A percentile compares a stretch with the other conserved stretches of the same genome.
phyloP scores from a whole-genome alignment of 2,797 vertebrate genomes.

The Mallotus villosus region DNA sequence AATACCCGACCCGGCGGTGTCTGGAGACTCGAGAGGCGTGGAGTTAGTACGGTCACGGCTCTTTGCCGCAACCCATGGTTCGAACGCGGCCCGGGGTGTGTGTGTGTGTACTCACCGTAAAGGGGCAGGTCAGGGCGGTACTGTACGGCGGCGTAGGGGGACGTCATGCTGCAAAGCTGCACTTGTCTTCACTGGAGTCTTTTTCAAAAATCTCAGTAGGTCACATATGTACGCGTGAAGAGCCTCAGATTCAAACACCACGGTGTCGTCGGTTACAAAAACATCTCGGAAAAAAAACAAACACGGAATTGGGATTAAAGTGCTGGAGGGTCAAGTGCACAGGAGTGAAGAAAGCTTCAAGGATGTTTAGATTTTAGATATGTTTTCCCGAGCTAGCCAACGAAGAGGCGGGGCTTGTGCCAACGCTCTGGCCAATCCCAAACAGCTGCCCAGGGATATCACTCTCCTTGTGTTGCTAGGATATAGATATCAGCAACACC shows the following conservation, averaged over 20 bases:
- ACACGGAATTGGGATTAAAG: constrained; percentile 74
- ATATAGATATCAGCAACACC: constrained; percentile 88
- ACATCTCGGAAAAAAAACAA: constrained; percentile 70
- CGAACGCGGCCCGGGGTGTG: neutral
- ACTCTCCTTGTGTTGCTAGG: constrained; percentile 80
- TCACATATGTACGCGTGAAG: constrained; percentile 62
- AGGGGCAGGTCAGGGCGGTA: constrained; percentile 91
- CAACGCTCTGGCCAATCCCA: constrained; percentile 85
- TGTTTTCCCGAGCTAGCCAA: constrained; percentile 80
- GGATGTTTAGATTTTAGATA: constrained; percentile 83
- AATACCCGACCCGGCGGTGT: no score
- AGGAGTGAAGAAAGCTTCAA: constrained; percentile 79
- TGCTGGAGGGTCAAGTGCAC: constrained; percentile 85
- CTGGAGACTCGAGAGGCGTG: no score
- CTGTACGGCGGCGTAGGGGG: constrained; percentile 86
- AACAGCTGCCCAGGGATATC: constrained; percentile 77
- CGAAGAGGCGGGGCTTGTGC: constrained; percentile 80
- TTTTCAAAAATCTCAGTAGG: constrained; percentile 56
- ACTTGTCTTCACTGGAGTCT: constrained; percentile 60
- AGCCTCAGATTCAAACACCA: neutral
- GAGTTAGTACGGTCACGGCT: no score
- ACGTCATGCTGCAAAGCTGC: constrained; percentile 85
- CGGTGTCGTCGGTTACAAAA: constrained; percentile 40
- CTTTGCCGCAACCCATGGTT: neutral
- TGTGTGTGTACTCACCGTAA: constrained; percentile 85